Evolutionary conservation across 2,113 vertebrate species (phyloP).

Genomic region (Eupsittula cactorum): DNA sequence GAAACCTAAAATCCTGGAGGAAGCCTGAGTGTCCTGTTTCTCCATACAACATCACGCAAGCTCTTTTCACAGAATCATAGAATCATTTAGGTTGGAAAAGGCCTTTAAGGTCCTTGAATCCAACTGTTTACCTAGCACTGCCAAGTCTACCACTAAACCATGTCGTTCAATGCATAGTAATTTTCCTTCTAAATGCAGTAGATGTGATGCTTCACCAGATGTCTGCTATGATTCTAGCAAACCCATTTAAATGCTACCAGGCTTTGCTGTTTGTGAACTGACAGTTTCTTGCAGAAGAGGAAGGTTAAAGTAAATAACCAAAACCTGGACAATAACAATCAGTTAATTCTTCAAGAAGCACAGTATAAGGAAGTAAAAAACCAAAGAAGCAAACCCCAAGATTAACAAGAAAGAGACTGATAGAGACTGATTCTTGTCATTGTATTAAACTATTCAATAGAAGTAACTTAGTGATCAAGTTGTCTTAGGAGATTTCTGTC

Average conservation of each 20-base stretch:
- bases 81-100: not conserved
- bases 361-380: not conserved
- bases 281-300: not conserved
- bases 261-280: not conserved
- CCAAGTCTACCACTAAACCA: not conserved
- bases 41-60: not conserved
- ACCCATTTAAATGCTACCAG: not conserved
- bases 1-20: not conserved
- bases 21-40: not conserved
- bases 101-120: not conserved
- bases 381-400: not conserved
- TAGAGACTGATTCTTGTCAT: not conserved
- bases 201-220: not conserved
- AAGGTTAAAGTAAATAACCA: not conserved
- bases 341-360: not conserved
- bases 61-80: not conserved
- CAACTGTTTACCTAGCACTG: not conserved
- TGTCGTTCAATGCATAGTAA: not conserved
- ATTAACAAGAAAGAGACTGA: not conserved
- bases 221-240: not conserved
- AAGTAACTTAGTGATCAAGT: not conserved
- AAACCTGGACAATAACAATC: not conserved
- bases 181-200: not conserved
- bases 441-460: not conserved
- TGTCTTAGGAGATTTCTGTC: no score